A percentile compares a stretch with the other conserved stretches of the same genome.
phyloP scores from a whole-genome alignment of 2,888 invertebrate species.

The Lasioglossum figueresi region DNA sequence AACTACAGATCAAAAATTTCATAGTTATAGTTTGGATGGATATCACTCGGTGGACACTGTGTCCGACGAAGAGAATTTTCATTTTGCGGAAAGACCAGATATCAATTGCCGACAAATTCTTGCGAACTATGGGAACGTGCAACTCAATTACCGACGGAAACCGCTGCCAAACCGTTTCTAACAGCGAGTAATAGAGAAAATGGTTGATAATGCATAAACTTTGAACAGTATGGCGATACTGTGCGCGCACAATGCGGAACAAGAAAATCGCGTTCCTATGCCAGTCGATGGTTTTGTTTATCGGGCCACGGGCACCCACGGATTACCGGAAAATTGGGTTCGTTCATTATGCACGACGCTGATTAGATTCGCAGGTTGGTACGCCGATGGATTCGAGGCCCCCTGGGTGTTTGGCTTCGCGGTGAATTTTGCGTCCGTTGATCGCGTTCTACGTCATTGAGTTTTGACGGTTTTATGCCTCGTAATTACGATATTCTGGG shows the following conservation, averaged over 20 bases:
- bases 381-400: conserved; percentile 18
- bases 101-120: not conserved
- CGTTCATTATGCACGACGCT: conserved; percentile 30
- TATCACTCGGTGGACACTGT: too few species aligned
- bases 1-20: too few species aligned
- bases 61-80: not conserved
- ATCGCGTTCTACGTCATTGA: conserved; percentile 13
- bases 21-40: too few species aligned
- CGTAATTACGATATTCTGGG: conserved; percentile 6
- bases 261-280: conserved; percentile 8
- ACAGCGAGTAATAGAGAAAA: not conserved
- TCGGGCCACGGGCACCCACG: not conserved
- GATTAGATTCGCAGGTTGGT: conserved; percentile 30
- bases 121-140: not conserved
- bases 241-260: not conserved
- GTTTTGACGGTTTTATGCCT: conserved; percentile 13
- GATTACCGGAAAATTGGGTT: conserved; percentile 39
- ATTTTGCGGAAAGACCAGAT: not conserved
- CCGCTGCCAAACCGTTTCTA: not conserved
- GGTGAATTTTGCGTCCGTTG: conserved; percentile 16
- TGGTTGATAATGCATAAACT: not conserved
- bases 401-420: conserved; percentile 28
- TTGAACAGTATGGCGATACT: not conserved
- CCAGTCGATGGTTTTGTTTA: conserved; percentile 23
- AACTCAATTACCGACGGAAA: not conserved